Conservation (phyloP, 2,113 vertebrate species). For the Sinocyclocheilus anshuiensis region DNA sequence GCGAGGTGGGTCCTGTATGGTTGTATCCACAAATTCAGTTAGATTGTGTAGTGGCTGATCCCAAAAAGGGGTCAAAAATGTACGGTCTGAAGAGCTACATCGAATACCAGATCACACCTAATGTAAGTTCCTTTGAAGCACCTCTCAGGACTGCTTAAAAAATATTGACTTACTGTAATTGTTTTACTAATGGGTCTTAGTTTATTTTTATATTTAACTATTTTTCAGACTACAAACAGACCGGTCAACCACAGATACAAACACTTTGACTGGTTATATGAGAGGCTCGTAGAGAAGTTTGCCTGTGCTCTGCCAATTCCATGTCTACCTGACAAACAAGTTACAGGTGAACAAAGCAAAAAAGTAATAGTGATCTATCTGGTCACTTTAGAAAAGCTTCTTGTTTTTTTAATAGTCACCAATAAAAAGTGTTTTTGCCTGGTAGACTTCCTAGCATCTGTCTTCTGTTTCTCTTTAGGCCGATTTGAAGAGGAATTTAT, state of each 20-base stretch:
- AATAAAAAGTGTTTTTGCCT: neutral
- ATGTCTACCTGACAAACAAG: conserved; percentile 86
- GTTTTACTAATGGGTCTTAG: neutral
- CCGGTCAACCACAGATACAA: conserved; percentile 90
- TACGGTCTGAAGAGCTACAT: conserved; percentile 90
- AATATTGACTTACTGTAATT: neutral
- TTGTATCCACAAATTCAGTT: conserved; percentile 82
- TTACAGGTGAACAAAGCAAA: conserved; percentile 78
- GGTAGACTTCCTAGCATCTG: conserved; percentile 4
- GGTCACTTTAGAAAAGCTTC: neutral
- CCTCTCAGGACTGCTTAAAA: neutral
- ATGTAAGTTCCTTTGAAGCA: conserved; percentile 72
- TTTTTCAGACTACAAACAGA: conserved; percentile 82
- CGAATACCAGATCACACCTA: conserved; percentile 85
- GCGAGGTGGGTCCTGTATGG: conserved; percentile 89
- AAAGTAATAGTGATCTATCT: neutral
- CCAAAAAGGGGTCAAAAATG: conserved; percentile 87
- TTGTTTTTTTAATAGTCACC: neutral
- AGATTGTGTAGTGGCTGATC: conserved; percentile 86
- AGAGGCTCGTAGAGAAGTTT: conserved; percentile 86
- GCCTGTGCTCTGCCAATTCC: conserved; percentile 87
- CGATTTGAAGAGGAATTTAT: conserved; percentile 90
- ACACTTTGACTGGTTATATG: conserved; percentile 90
- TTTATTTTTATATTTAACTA: neutral
- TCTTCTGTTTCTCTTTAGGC: conserved; percentile 64